A percentile compares a stretch with the other conserved stretches of the same genome.
Conservation (phyloP, 2,888 invertebrate species). For the Lasioglossum oenotherae region DNA sequence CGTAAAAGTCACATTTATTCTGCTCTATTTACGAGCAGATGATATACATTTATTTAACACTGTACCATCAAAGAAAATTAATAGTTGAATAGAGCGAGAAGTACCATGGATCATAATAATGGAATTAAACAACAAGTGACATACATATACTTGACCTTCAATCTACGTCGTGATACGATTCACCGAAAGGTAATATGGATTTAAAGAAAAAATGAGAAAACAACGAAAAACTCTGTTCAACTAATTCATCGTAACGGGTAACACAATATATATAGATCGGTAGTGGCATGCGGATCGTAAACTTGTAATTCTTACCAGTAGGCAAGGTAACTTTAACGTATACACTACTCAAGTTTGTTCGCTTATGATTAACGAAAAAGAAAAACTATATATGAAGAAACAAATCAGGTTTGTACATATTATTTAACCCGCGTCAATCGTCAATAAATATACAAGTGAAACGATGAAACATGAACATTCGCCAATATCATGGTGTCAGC, state of each 20-base stretch:
- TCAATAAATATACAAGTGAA: constrained; percentile 27
- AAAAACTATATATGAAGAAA: neutral
- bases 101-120: constrained; percentile 61
- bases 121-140: constrained; percentile 34
- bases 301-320: constrained; percentile 29
- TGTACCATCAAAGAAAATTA: constrained; percentile 76
- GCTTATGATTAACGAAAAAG: constrained; percentile 17
- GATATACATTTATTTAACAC: constrained; percentile 73
- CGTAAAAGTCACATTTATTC: constrained; percentile 74
- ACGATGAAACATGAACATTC: constrained; percentile 21
- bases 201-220: constrained; percentile 25
- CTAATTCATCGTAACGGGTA: constrained; percentile 49
- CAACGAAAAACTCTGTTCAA: constrained; percentile 44
- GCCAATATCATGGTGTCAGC: neutral
- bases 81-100: constrained; percentile 73
- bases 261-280: constrained; percentile 42
- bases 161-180: constrained; percentile 67
- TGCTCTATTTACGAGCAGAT: constrained; percentile 75
- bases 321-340: constrained; percentile 37
- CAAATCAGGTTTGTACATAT: neutral
- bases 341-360: constrained; percentile 31
- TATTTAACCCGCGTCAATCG: neutral
- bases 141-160: constrained; percentile 44
- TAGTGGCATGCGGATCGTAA: constrained; percentile 43
- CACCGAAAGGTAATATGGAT: constrained; percentile 52